Conservation (phyloP, 2,113 vertebrate genomes). For the Sitta europaea region DNA sequence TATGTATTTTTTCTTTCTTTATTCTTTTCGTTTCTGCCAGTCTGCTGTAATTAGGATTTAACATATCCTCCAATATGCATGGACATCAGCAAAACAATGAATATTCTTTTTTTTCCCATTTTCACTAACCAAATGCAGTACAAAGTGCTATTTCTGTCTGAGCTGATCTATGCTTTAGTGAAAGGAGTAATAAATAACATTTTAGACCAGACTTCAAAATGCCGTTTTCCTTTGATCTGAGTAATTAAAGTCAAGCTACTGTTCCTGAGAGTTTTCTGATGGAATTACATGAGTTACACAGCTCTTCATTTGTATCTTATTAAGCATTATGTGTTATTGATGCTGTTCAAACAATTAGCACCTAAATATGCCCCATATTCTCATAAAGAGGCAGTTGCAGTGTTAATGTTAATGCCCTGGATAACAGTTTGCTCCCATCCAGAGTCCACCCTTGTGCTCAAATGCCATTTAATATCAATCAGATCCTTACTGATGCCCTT, state of each 20-base stretch:
- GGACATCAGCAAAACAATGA: not conserved
- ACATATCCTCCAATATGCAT: not conserved
- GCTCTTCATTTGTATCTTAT: constrained; percentile 47
- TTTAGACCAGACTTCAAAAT: constrained; percentile 49
- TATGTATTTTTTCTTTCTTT: not conserved
- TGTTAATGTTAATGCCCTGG: not conserved
- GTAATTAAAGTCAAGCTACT: constrained; percentile 43
- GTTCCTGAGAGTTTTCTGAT: constrained; percentile 8
- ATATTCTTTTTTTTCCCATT: not conserved
- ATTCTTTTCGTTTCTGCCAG: not conserved
- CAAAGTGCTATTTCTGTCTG: not conserved
- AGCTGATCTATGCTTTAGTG: not conserved
- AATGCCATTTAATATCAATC: not conserved
- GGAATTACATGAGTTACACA: constrained; percentile 3
- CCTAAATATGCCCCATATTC: constrained; percentile 19
- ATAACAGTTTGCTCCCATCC: not conserved
- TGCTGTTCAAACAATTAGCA: constrained; percentile 37
- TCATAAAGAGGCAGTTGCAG: not conserved
- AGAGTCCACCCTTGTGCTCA: not conserved
- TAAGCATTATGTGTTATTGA: constrained; percentile 26
- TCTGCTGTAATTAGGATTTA: not conserved
- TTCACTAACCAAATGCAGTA: not conserved
- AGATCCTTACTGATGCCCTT: not conserved
- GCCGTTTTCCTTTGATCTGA: constrained; percentile 41
- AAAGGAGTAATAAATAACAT: constrained; percentile 45